Percentiles rank a stretch among this genome's conserved stretches.
phyloP scores from a whole-genome alignment of 2,113 vertebrate genomes.

The Columba livia region DNA sequence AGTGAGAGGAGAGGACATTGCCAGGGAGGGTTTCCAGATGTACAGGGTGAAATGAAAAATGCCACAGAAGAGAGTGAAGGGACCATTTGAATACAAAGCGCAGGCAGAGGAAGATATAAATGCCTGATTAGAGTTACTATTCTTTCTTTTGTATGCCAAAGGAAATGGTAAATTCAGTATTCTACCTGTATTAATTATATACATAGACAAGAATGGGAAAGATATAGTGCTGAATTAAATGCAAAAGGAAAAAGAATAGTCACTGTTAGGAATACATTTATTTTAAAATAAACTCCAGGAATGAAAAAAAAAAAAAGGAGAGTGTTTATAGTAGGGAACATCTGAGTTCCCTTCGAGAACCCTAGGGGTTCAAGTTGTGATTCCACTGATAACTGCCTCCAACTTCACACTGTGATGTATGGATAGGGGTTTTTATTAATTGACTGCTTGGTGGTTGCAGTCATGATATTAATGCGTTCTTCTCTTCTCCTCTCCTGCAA shows the following conservation, averaged over 20 bases:
- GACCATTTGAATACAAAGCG: slow-evolving; percentile 20
- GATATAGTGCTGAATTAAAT: neutral
- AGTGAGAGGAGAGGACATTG: neutral
- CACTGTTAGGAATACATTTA: neutral
- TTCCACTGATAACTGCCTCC: neutral
- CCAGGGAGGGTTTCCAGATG: neutral
- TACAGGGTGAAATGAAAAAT: neutral
- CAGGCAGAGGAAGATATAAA: slow-evolving; percentile 4
- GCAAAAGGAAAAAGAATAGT: neutral
- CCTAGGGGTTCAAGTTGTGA: neutral
- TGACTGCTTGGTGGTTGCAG: neutral
- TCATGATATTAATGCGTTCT: neutral
- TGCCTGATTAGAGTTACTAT: neutral
- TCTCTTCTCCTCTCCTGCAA: neutral
- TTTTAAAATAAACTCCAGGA: neutral
- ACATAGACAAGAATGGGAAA: neutral
- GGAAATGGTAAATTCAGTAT: neutral
- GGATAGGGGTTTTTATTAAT: neutral
- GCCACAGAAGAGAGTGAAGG: neutral
- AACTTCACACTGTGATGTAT: neutral
- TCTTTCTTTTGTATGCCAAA: slow-evolving; percentile 8
- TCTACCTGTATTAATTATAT: neutral
- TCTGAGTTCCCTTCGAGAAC: neutral
- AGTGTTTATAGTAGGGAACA: neutral
- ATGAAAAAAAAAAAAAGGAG: neutral